phyloP scores from a whole-genome alignment of 2,888 invertebrate species.

The Mystacides longicornis region DNA sequence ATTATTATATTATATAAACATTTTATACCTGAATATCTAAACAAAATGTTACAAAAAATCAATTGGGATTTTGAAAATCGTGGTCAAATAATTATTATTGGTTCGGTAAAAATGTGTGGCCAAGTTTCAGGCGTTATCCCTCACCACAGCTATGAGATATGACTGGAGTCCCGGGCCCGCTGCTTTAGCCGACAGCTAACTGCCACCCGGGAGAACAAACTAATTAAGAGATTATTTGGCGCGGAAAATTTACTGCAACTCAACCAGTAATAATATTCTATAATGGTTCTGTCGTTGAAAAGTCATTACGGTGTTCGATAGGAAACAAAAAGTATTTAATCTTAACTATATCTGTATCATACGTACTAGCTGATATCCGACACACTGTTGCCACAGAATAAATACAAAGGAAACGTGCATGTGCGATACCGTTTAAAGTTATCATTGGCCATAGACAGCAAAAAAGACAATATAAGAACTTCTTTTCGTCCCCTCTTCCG shows the following conservation, averaged over 20 bases:
- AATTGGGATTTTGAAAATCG: slow-evolving; percentile 16
- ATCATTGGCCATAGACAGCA: no score
- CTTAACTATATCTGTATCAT: no score
- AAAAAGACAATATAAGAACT: no score
- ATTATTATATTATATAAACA: no score
- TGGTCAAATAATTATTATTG: background rate
- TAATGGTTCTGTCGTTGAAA: slow-evolving; percentile 13
- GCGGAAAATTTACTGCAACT: slow-evolving; percentile 26
- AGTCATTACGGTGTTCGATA: slow-evolving; percentile 19
- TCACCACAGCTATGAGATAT: background rate
- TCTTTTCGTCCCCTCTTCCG: no score
- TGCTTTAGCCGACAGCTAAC: slow-evolving; percentile 15
- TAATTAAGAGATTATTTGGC: slow-evolving; percentile 26
- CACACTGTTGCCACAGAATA: no score
- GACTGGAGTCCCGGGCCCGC: slow-evolving; percentile 14
- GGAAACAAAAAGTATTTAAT: background rate
- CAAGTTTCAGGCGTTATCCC: background rate
- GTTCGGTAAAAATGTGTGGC: background rate
- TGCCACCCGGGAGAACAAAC: slow-evolving; percentile 20
- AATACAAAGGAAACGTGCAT: no score
- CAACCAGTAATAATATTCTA: slow-evolving; percentile 18
- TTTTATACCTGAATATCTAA: no score
- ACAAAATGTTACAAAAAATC: no score
- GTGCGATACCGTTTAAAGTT: no score
- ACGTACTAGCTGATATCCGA: no score